Base-by-base conservation (phyloP, 2,888 invertebrate species). In the Drosophila pegasa region DNA sequence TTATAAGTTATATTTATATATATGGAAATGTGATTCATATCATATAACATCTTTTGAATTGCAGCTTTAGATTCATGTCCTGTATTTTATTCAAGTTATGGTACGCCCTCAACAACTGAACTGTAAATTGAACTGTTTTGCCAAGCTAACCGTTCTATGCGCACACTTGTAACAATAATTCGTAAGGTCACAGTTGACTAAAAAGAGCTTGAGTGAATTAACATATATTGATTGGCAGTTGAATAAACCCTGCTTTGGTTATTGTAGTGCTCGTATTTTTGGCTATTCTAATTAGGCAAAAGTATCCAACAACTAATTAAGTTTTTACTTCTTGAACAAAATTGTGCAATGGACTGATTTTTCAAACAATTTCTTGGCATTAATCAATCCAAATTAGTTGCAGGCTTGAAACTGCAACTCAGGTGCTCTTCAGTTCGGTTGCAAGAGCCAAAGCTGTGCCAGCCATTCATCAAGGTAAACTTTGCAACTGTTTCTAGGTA, bases 311-410 rank as follows among this genome's bases (percentile, higher is more conserved):
- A 5, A n/a, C 5, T 7, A 40, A 40, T 20, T 25, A 25, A 10
- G 40, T 0, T 14, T 27, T 16, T 16, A 16, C 16, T 45, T 25
- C n/a, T n/a, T 43, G 41, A 43, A n/a, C 25, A 16, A 45, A 16
- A 16, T 50, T 50, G 31, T 22, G n/a, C 31, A 27, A 33, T 56
- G 40, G 35, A 40, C 10, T 59, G 40, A 33, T 54, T 25, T 22
- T 16, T 35, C 10, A 27, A 50, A 29, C 47, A 52, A 50, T 55
- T 57, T 31, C 8, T 29, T 29, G 38, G 55, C 71, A 75, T 75
- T 67, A 62, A 67, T 75, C 74, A 75, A 71, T 75, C 62, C 56
- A 63, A 71, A 63, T 69, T 63, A 67, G 33, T 35, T 52, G 31
- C 47, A 60, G 58, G 55, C 74, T 71, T 47, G 8, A 58, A 57